phyloP scores from a whole-genome alignment of 2,888 invertebrate genomes.

The Linnaemya tessellans region DNA sequence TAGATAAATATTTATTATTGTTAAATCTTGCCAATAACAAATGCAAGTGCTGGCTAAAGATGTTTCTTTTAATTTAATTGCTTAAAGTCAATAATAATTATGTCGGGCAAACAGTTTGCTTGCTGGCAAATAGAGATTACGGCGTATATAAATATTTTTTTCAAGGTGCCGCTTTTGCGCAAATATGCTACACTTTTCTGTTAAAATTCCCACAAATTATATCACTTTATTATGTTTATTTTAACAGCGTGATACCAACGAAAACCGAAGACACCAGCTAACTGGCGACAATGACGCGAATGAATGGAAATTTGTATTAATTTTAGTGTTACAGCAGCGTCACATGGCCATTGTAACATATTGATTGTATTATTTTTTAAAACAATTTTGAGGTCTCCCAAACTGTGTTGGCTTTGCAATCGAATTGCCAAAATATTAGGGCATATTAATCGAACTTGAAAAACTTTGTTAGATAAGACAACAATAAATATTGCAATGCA shows the following conservation, averaged over 20 bases:
- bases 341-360: background rate
- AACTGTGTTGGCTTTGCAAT: background rate
- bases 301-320: background rate
- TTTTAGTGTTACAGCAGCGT: background rate
- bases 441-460: conserved; percentile 1
- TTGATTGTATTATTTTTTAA: conserved; percentile 1
- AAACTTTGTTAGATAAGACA: background rate
- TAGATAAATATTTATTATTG: conserved; percentile 34
- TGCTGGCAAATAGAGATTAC: conserved; percentile 41
- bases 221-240: background rate
- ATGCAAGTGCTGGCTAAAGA: background rate
- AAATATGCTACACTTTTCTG: conserved; percentile 26
- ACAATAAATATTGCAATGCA: background rate
- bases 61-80: conserved; percentile 23
- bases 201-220: conserved; percentile 37
- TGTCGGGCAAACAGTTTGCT: conserved; percentile 33
- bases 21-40: conserved; percentile 21
- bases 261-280: background rate
- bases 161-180: conserved; percentile 28
- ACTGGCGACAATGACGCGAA: background rate
- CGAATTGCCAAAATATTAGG: background rate
- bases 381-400: background rate
- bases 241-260: background rate
- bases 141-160: conserved; percentile 14
- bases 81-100: conserved; percentile 59